A percentile compares a stretch with the other conserved stretches of the same genome.
These are phyloP conservation scores for Neotragus pygmaeus DNA, from an alignment of 2,113 vertebrate genomes.

Conservation along the genomic window DNA sequence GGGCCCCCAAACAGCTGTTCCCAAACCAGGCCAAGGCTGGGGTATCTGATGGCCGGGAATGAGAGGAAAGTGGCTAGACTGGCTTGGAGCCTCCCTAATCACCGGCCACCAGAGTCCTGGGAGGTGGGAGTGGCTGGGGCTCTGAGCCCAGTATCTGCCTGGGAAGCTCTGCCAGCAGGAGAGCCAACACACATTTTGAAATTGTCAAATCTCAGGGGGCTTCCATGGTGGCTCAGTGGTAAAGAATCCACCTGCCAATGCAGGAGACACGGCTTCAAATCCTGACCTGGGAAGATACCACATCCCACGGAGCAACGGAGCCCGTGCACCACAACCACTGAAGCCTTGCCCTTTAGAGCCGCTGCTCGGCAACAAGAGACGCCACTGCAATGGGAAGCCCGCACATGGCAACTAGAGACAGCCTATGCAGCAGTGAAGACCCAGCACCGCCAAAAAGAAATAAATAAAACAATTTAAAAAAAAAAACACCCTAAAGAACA, in stretches of 20 bases:
- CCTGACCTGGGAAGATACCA: neutral
- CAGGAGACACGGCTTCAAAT: neutral
- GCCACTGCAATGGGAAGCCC: neutral
- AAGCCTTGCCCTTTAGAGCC: neutral
- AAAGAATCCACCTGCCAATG: neutral
- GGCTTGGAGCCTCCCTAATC: neutral
- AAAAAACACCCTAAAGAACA: neutral
- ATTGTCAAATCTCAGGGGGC: neutral
- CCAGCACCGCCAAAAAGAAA: neutral
- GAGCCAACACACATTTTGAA: neutral
- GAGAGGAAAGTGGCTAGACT: neutral
- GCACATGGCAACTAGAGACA: neutral
- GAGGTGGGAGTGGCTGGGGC: neutral
- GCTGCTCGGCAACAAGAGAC: fast-evolving
- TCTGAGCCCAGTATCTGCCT: neutral
- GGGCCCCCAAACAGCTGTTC: neutral
- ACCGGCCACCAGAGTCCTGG: neutral
- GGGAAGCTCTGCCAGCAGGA: neutral
- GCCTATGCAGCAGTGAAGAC: neutral
- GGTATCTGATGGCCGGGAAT: neutral
- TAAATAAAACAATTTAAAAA: neutral
- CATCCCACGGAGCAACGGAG: neutral
- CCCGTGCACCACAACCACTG: neutral
- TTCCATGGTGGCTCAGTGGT: neutral
- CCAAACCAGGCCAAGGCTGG: neutral